Base-by-base conservation (phyloP, 2,888 invertebrate species). In the Ernsta delagoae region DNA sequence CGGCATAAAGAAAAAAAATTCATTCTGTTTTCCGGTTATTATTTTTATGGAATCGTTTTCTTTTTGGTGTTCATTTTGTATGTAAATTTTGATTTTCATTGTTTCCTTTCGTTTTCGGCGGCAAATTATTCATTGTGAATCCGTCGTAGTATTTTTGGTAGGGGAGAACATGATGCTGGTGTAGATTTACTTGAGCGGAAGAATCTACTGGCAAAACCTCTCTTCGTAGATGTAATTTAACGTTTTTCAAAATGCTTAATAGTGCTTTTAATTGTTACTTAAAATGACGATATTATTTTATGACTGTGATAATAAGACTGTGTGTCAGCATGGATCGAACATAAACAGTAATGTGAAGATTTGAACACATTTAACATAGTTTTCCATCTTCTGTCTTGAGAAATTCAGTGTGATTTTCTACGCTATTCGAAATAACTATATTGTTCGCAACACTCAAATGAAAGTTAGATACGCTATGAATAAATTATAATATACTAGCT, bases 21-120 rank as follows among this genome's bases (percentile, higher is more conserved):
- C 43, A 11, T 36, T 48, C 48, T 11, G 53, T 53, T 53, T 24
- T 24, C 50, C 53, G 53, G 53, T 24, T 53, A 53, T 24, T 53
- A 9, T 24, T 24, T 24, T 24, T 24, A 53, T 53, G 24, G 9
- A 53, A 53, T 9, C 34, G 11, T 60, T 60, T 60, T 45, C 31
- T 24, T 11, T 11, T 31, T 24, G 31, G 6, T 60, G 45, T 60
- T 48, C 36, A 31, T 36, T 56, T 31, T 16, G n/a, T 56, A 56
- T n/a, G 34, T 56, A 56, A 24, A 24, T 56, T 34, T 9, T 7
- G 16, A 56, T 34, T 56, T 56, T 36, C 16, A 53, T 53, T 53
- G 53, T 53, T 24, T 53, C 53, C 24, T 53, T 53, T 24, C 50
- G 50, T 50, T 50, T 50, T 16, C 16, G 12, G 50, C 50, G 16